These are phyloP conservation scores for Characodon lateralis DNA, from an alignment of 2,797 vertebrate species.

Conservation along the genomic window DNA sequence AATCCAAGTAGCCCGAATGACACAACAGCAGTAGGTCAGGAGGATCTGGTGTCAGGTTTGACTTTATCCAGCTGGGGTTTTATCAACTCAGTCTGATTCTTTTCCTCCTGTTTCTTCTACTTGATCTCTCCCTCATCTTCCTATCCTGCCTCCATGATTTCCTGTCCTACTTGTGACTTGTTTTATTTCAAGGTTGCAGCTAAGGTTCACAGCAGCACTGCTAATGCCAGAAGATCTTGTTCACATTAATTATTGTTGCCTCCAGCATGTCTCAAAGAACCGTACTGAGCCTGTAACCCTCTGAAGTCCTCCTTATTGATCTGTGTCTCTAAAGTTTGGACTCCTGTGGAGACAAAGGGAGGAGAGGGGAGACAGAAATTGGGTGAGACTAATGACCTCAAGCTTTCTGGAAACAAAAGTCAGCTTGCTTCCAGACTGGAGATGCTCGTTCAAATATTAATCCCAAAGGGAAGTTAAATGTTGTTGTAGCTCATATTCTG, in stretches of 20 bases:
- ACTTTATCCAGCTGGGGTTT: neutral
- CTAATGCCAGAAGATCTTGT: conserved; percentile 29
- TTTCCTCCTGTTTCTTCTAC: neutral
- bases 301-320: conserved; percentile 49
- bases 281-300: conserved; percentile 14
- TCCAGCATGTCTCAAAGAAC: conserved; percentile 38
- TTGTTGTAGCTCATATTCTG: too few species aligned
- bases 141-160: neutral
- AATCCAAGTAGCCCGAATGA: neutral
- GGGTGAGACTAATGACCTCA: conserved; percentile 7
- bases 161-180: neutral
- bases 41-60: neutral
- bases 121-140: neutral
- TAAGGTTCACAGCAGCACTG: conserved; percentile 1
- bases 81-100: neutral
- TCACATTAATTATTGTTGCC: conserved; percentile 16
- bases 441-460: neutral
- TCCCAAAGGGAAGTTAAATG: too few species aligned
- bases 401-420: neutral
- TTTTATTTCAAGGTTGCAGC: neutral
- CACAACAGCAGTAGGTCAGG: neutral
- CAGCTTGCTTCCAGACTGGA: conserved; percentile 6
- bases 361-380: neutral
- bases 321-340: conserved; percentile 31
- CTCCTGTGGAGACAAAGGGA: conserved; percentile 8